Conservation (phyloP, 2,113 vertebrate genomes). For the Oryzias javanicus region DNA sequence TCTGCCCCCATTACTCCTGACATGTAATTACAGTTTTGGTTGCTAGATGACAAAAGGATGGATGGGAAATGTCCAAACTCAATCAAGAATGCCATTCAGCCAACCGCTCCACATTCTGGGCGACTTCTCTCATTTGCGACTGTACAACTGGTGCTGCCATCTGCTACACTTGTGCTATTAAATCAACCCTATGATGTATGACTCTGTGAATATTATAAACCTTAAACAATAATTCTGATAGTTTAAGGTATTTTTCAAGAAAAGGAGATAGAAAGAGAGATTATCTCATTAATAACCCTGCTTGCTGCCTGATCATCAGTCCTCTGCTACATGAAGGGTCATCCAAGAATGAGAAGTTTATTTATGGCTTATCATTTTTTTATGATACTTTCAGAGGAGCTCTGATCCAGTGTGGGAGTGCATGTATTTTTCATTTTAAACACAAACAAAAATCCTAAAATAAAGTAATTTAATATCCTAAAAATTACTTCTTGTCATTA, state of each 20-base stretch:
- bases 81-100: conserved; percentile 59
- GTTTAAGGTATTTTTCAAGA: too few relatives aligned
- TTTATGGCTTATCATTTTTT: conserved; percentile 38
- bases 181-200: conserved; percentile 36
- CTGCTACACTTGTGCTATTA: conserved; percentile 29
- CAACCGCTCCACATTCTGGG: conserved; percentile 29
- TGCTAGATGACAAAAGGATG: conserved; percentile 55
- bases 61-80: conserved; percentile 65
- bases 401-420: conserved; percentile 29
- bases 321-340: conserved; percentile 14
- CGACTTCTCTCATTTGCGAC: conserved; percentile 20
- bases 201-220: conserved; percentile 34
- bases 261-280: too few relatives aligned
- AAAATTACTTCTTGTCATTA: conserved; percentile 50
- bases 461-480: conserved; percentile 27
- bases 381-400: conserved; percentile 26
- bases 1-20: conserved; percentile 21
- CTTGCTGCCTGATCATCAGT: conserved; percentile 13
- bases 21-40: conserved; percentile 53
- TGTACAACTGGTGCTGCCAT: conserved; percentile 50
- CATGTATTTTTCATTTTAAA: conserved; percentile 38
- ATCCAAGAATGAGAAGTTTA: conserved; percentile 25
- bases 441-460: conserved; percentile 15
- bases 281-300: too few relatives aligned
- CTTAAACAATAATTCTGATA: conserved; percentile 36